These are phyloP conservation scores for Aspidiotus destructor DNA, from an alignment of 2,888 invertebrate species.

Conservation along the genomic window DNA sequence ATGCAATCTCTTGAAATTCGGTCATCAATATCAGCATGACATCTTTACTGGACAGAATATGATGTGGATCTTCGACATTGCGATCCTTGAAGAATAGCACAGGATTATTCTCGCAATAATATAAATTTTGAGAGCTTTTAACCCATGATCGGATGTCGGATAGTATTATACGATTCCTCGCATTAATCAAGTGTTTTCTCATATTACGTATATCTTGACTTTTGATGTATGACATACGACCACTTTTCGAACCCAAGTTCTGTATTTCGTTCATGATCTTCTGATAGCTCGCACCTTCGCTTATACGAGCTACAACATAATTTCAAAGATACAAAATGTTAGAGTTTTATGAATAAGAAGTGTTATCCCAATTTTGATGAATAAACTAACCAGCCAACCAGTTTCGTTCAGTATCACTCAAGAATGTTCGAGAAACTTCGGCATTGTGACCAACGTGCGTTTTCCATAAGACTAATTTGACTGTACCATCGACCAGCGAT, in stretches of 20 bases:
- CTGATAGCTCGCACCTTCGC: constrained; percentile 27
- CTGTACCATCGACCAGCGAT: constrained; percentile 23
- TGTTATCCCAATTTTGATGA: not conserved
- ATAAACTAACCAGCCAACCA: constrained; percentile 19
- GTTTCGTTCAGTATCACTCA: constrained; percentile 20
- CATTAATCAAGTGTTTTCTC: constrained; percentile 24
- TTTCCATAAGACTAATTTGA: constrained; percentile 26
- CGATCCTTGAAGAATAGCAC: constrained; percentile 26
- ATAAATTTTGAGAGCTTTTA: constrained; percentile 1
- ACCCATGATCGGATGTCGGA: constrained; percentile 22
- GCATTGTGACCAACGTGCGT: constrained; percentile 28
- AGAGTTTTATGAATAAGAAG: not conserved
- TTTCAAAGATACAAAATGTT: not conserved
- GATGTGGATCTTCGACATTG: constrained; percentile 9
- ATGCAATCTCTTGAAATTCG: constrained; percentile 14
- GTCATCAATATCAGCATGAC: constrained; percentile 27
- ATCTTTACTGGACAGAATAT: constrained; percentile 23
- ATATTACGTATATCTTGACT: constrained; percentile 31
- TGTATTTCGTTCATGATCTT: constrained; percentile 29
- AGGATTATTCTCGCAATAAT: constrained; percentile 4
- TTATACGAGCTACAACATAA: constrained; percentile 15
- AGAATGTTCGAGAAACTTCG: constrained; percentile 26
- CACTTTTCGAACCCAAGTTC: constrained; percentile 20
- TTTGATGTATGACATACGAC: constrained; percentile 25
- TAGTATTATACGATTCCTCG: constrained; percentile 15